Evolutionary conservation across 2,113 vertebrate genomes (phyloP).

Genomic region (Girardinichthys multiradiatus): DNA sequence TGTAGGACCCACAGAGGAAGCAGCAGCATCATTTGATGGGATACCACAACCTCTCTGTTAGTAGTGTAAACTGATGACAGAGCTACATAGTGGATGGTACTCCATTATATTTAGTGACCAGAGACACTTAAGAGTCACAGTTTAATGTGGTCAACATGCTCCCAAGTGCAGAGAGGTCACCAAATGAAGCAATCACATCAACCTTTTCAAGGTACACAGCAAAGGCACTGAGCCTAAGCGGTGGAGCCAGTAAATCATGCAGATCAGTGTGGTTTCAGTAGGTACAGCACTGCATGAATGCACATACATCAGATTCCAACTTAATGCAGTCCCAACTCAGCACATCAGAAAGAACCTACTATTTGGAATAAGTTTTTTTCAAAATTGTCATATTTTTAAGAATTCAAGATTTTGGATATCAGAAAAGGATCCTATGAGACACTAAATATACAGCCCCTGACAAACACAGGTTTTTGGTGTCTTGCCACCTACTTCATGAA

Average conservation of each 20-base stretch:
- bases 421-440: too few species aligned
- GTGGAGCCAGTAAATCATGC: constrained; percentile 20
- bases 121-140: constrained; percentile 50
- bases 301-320: not conserved
- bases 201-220: constrained; percentile 45
- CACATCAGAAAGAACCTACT: not conserved
- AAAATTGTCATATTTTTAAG: too few species aligned
- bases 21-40: constrained; percentile 52
- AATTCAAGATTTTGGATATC: too few species aligned
- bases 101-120: constrained; percentile 66
- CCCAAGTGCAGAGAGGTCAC: constrained; percentile 31
- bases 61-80: constrained; percentile 39
- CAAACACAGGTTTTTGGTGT: too few species aligned
- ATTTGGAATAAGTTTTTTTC: too few species aligned
- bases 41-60: constrained; percentile 65
- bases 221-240: constrained; percentile 28
- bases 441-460: too few species aligned
- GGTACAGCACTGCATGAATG: not conserved
- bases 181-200: constrained; percentile 56
- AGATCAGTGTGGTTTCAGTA: constrained; percentile 16
- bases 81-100: constrained; percentile 31
- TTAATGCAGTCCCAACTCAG: not conserved
- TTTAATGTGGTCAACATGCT: constrained; percentile 64
- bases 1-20: constrained; percentile 52
- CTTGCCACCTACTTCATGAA: too few species aligned